These are phyloP conservation scores for Euleptes europaea DNA, from an alignment of 2,113 vertebrate species.

Conservation along the genomic window DNA sequence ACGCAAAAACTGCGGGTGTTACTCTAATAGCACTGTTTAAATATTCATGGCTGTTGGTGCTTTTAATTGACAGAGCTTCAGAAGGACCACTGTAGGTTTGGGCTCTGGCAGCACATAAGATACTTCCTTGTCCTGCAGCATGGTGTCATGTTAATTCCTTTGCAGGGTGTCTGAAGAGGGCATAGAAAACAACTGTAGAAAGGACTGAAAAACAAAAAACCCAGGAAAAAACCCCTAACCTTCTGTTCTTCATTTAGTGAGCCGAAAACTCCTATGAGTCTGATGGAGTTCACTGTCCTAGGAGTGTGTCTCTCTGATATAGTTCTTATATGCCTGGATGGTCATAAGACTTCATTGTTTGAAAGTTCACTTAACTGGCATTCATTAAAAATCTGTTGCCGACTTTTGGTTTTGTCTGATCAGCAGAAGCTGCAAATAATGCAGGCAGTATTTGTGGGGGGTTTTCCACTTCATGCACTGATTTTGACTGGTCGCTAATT, in stretches of 20 bases:
- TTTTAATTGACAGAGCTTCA: conserved; percentile 24
- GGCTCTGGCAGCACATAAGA: conserved; percentile 20
- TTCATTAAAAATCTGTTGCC: background rate
- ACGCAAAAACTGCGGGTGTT: background rate
- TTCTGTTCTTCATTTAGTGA: conserved; percentile 34
- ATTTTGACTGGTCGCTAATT: background rate
- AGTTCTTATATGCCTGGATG: background rate
- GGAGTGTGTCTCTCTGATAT: conserved; percentile 1
- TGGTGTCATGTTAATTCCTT: conserved; percentile 67
- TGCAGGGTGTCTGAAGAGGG: conserved; percentile 62
- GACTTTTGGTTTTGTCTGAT: background rate
- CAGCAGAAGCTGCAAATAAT: background rate
- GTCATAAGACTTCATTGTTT: background rate
- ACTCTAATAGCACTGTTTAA: conserved; percentile 6
- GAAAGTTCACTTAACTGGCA: background rate
- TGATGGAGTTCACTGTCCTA: conserved; percentile 57
- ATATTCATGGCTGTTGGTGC: conserved; percentile 12
- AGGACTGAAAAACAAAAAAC: background rate
- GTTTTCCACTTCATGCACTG: background rate
- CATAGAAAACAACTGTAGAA: conserved; percentile 64
- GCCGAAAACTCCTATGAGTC: conserved; percentile 39
- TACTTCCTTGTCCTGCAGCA: conserved; percentile 61
- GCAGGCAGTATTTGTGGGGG: background rate
- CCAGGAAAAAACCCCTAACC: background rate
- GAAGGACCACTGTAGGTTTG: conserved; percentile 27